phyloP scores from a whole-genome alignment of 2,888 invertebrate species.

The Masnerella sp. region DNA sequence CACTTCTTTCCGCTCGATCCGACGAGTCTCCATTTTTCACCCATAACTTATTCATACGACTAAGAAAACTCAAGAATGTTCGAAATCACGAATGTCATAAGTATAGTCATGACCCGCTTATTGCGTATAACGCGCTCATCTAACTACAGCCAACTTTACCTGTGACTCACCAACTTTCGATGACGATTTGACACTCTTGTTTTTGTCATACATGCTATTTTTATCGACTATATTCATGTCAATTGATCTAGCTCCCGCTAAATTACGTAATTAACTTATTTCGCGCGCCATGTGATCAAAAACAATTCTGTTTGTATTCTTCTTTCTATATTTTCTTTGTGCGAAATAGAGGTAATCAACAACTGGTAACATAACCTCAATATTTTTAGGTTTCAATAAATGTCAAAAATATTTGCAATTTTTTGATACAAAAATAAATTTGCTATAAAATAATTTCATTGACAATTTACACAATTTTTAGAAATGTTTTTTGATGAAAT shows the following conservation, averaged over 20 bases:
- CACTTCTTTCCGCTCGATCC: conserved; percentile 17
- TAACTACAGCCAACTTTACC: conserved; percentile 6
- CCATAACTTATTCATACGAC: conserved; percentile 30
- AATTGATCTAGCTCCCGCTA: neutral
- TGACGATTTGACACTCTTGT: conserved; percentile 20
- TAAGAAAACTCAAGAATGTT: conserved; percentile 28
- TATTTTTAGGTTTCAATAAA: no score
- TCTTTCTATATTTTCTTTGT: no score
- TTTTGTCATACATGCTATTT: conserved; percentile 13
- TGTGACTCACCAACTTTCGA: conserved; percentile 8
- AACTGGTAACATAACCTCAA: no score
- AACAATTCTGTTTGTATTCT: no score
- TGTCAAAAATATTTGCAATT: no score
- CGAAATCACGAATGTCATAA: conserved; percentile 21
- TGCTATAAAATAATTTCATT: no score
- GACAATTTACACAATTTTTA: no score
- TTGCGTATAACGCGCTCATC: conserved; percentile 1
- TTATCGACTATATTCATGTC: neutral
- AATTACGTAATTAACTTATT: no score
- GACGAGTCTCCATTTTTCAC: conserved; percentile 25
- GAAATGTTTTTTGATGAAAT: no score
- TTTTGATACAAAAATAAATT: no score
- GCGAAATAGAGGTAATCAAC: no score
- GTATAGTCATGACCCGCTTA: conserved; percentile 41
- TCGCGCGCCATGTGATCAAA: no score